Evolutionary conservation across 37 sponge, comb jelly and placozoan species (phyloP).

Genomic region (Dysidea cf. avara): DNA sequence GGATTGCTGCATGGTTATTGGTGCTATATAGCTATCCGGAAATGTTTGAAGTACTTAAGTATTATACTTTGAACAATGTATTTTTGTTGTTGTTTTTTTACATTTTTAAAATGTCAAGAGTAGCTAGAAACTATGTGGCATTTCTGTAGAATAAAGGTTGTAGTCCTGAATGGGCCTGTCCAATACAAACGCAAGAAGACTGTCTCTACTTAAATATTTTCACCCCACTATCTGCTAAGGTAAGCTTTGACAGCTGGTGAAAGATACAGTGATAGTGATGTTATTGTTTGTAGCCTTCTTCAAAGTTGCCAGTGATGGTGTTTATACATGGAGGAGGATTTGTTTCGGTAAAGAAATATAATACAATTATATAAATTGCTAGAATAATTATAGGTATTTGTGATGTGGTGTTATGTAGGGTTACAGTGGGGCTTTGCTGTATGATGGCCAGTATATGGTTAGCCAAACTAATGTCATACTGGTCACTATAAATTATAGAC

Average conservation of each 20-base stretch:
- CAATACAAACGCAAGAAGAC: conserved; percentile 46
- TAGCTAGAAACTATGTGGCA: no score
- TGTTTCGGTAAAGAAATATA: conserved; percentile 26
- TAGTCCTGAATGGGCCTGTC: conserved; percentile 57
- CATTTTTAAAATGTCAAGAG: no score
- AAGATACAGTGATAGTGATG: no score
- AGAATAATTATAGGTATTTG: no score
- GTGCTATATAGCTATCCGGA: no score
- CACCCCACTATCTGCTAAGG: conserved; percentile 54
- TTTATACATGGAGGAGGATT: conserved; percentile 84
- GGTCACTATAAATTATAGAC: conserved; percentile 84
- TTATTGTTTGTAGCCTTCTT: conserved; percentile 22
- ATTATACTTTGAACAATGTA: no score
- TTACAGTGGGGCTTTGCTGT: conserved; percentile 54
- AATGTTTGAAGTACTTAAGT: no score
- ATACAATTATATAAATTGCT: no score
- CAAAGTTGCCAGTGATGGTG: conserved; percentile 75
- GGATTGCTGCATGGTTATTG: no score
- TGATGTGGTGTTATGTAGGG: conserved; percentile 36
- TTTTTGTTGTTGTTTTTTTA: no score
- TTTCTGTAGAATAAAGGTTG: no score
- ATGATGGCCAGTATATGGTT: conserved; percentile 76
- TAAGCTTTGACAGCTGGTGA: not conserved
- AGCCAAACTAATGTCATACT: conserved; percentile 55
- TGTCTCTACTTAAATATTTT: conserved; percentile 80